Conservation (phyloP, 1,140 invertebrate species). For the Papilio aristodemus region DNA sequence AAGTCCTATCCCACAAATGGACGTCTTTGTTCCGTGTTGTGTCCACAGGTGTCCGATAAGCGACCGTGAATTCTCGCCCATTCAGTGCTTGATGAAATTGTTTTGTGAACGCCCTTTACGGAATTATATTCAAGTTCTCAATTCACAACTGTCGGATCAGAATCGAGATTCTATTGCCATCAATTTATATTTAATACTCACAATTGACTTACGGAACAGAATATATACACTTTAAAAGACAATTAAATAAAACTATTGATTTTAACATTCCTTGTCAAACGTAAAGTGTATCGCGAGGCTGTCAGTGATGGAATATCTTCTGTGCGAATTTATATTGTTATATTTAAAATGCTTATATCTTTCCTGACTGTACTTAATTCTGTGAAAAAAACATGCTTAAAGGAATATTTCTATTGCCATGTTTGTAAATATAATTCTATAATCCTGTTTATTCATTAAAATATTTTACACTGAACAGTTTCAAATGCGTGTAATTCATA, state of each 20-base stretch:
- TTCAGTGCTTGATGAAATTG: slow-evolving; percentile 62
- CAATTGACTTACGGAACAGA: not conserved
- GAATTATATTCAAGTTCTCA: slow-evolving; percentile 42
- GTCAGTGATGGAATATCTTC: too few species aligned
- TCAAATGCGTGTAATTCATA: slow-evolving; percentile 8
- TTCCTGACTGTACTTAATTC: too few species aligned
- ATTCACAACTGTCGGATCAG: slow-evolving; percentile 26
- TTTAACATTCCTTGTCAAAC: too few species aligned
- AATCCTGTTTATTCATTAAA: slow-evolving; percentile 11
- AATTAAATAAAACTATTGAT: too few species aligned
- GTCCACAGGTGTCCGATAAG: slow-evolving; percentile 69
- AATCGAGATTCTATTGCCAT: not conserved
- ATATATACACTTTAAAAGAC: too few species aligned
- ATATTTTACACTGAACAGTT: not conserved
- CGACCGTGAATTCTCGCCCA: slow-evolving; percentile 46
- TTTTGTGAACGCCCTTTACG: slow-evolving; percentile 50
- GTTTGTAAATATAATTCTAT: too few species aligned
- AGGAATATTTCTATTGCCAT: too few species aligned
- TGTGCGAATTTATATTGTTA: too few species aligned
- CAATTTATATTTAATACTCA: not conserved
- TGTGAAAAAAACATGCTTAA: too few species aligned
- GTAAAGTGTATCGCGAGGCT: too few species aligned
- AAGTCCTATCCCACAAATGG: slow-evolving; percentile 57
- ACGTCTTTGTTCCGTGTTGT: slow-evolving; percentile 58
- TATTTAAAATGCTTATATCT: too few species aligned